Base-by-base conservation (phyloP, 2,797 vertebrate genomes). In the Myripristis jacobus region DNA sequence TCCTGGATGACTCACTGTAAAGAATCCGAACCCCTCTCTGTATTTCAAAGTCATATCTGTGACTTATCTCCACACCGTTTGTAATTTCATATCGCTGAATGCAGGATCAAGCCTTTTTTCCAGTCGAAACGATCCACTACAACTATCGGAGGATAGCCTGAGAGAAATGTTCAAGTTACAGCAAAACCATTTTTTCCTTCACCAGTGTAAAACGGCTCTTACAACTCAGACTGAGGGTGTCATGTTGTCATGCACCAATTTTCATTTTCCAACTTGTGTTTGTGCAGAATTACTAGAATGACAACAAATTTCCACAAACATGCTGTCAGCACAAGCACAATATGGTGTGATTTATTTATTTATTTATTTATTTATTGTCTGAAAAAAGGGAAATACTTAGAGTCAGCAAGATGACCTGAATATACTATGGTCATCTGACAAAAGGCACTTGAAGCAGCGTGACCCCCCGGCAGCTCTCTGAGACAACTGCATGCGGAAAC, bases 21-120 rank as follows among this genome's bases (percentile, higher is more conserved):
- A 83, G 58, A 85, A 79, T 85, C 73, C 64, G 54, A 75, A 59
- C 16, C 82, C 60, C 77, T 65, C 56, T 86, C 84, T 86, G 77
- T 76, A 75, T 89, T 87, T 90, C 68, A 85, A 62, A 78, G 65
- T 80, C 51, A 67, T 41, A 41, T 82, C 61, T 75, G 61, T 44
- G 64, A 81, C 66, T 79, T 77, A 85, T 81, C 75, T 62, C 47
- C 65, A 27, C 52, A 62, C 57, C 18, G 8, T 71, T 75, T 69
- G 66, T 59, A 82, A 87, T 88, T 80, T 90, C 89, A 88, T 53
- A 89, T 75, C 64, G 54, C 48, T 72, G 56, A 63, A 79, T 73
- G 54, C 72, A 75, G 65, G 58, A 75, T 76, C 62, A 67, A 72
- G 67, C 9, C 61, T 76, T 56, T 50, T 50, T 50, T 77, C 25